Evolutionary conservation across 2,797 vertebrate genomes (phyloP).

Genomic region (Syngnathus acus): DNA sequence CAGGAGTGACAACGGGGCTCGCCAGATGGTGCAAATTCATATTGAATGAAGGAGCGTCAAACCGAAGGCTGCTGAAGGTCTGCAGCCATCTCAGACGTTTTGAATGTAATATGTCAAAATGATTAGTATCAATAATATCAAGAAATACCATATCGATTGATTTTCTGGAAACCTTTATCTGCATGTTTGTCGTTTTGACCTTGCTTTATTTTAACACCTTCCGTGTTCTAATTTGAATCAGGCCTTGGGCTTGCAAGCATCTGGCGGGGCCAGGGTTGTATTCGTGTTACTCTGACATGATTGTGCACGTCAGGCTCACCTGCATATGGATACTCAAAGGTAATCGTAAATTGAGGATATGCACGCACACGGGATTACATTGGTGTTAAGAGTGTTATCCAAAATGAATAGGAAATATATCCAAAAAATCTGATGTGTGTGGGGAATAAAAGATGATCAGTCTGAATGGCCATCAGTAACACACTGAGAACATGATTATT

Average conservation of each 20-base stretch:
- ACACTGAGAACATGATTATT: neutral
- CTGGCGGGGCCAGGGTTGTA: slow-evolving; percentile 5
- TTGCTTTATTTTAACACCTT: neutral
- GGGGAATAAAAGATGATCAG: neutral
- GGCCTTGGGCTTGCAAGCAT: slow-evolving; percentile 13
- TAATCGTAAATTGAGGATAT: neutral
- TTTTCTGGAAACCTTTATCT: neutral
- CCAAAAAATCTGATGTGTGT: too few relatives aligned
- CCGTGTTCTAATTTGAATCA: slow-evolving; percentile 18
- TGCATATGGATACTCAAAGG: neutral
- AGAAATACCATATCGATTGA: neutral
- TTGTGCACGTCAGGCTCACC: neutral
- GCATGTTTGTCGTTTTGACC: neutral
- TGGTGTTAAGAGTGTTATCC: too few relatives aligned
- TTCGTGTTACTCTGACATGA: neutral
- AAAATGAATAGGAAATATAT: too few relatives aligned
- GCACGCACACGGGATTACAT: neutral
- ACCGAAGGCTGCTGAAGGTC: slow-evolving; percentile 6
- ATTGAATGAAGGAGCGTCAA: slow-evolving; percentile 26
- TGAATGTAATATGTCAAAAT: too few relatives aligned
- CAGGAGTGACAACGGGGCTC: slow-evolving; percentile 17
- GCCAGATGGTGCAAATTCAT: slow-evolving; percentile 42
- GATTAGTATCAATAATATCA: too few relatives aligned
- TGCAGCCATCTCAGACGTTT: neutral
- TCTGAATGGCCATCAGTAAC: neutral